Evolutionary conservation across 2,797 vertebrate genomes (phyloP).

Genomic region (Paratrypauchen microcephalus): DNA sequence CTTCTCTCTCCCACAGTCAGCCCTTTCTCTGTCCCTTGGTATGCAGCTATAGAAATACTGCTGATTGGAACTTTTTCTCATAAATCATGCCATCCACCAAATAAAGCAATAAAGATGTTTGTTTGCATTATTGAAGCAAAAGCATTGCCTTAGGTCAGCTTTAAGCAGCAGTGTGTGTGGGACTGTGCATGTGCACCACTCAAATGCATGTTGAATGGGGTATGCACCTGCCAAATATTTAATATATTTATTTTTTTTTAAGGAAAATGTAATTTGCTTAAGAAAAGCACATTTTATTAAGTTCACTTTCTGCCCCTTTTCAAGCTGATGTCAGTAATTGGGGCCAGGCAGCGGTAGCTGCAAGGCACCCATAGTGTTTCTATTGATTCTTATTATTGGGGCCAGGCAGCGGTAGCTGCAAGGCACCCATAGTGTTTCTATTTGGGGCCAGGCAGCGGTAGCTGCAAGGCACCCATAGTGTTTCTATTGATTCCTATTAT

Average conservation of each 20-base stretch:
- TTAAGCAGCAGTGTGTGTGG: conserved; percentile 62
- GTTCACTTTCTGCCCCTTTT: conserved; percentile 28
- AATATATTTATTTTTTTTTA: conserved; percentile 27
- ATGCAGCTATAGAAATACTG: conserved; percentile 81
- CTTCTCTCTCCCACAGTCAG: conserved; percentile 57
- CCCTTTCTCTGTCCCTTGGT: conserved; percentile 67
- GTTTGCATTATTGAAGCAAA: conserved; percentile 79
- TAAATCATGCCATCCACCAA: conserved; percentile 87
- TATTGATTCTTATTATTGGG: no score
- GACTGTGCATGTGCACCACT: conserved; percentile 35
- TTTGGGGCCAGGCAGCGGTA: no score
- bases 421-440: no score
- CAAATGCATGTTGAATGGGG: conserved; percentile 35
- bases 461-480: no score
- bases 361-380: no score
- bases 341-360: no score
- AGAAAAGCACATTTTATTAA: conserved; percentile 52
- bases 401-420: no score
- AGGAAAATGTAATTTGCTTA: conserved; percentile 48
- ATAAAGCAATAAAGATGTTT: conserved; percentile 83
- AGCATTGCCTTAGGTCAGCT: conserved; percentile 77
- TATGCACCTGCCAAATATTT: conserved; percentile 41
- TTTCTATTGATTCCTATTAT: no score
- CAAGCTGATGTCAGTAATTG: conserved; percentile 34
- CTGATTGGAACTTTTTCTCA: conserved; percentile 85